Percentiles rank a stretch among this genome's conserved stretches.
Conservation (phyloP, 2,888 invertebrate genomes). For the Drosophila histrio region DNA sequence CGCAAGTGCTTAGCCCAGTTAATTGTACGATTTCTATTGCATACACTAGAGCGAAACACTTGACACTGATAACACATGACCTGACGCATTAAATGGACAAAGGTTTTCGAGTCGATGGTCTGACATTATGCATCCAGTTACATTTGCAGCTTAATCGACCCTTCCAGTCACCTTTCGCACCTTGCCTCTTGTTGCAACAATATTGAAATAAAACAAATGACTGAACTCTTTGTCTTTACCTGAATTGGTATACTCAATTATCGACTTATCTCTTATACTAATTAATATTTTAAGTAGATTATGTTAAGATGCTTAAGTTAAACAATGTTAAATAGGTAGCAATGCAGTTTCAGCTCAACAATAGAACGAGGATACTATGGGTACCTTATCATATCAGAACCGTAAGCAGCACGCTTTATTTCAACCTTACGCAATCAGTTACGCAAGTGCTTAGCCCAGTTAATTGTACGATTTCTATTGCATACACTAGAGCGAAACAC, state of each 20-base stretch:
- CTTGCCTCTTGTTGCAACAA: conserved; percentile 6
- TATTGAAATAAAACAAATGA: too few relatives aligned
- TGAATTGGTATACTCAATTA: too few relatives aligned
- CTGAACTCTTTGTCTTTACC: too few relatives aligned
- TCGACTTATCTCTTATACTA: too few relatives aligned
- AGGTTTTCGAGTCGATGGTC: conserved; percentile 33
- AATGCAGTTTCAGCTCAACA: not conserved
- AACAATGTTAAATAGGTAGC: not conserved
- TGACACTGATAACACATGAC: conserved; percentile 79
- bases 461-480: conserved; percentile 51
- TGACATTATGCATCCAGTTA: conserved; percentile 58
- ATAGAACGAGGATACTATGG: not conserved
- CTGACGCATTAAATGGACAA: conserved; percentile 72
- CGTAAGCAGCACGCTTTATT: conserved; percentile 41
- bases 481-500: conserved; percentile 69
- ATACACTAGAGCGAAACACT: conserved; percentile 70
- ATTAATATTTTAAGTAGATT: not conserved
- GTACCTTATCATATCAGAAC: not conserved
- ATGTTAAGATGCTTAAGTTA: not conserved
- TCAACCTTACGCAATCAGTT: conserved; percentile 23
- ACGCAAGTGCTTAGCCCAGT: conserved; percentile 32
- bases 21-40: conserved; percentile 52
- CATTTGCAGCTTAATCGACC: conserved; percentile 4
- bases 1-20: conserved; percentile 37
- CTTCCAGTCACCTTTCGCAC: not conserved